phyloP scores from a whole-genome alignment of 2,797 vertebrate species.

The Gallinago nigripennis region DNA sequence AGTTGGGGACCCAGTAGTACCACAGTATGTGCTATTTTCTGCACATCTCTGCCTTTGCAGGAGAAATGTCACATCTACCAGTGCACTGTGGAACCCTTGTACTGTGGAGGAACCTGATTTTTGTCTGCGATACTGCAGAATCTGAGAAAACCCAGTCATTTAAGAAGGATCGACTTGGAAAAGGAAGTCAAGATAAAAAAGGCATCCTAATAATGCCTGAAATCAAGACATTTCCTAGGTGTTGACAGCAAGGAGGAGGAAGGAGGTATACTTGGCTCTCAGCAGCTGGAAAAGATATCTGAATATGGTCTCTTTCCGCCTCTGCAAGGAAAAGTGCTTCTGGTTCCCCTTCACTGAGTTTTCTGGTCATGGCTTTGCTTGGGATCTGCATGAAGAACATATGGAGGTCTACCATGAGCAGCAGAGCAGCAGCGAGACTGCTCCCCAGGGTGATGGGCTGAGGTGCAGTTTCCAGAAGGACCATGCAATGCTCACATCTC shows the following conservation, averaged over 20 bases:
- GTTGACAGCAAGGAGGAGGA: constrained; percentile 54
- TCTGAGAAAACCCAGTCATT: not conserved
- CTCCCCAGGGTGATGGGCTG: not conserved
- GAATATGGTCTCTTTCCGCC: not conserved
- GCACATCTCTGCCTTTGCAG: not conserved
- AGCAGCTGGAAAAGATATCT: constrained; percentile 19
- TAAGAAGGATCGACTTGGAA: not conserved
- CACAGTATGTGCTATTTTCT: not conserved
- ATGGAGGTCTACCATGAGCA: not conserved
- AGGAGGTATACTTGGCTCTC: constrained; percentile 32
- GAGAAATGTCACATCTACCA: not conserved
- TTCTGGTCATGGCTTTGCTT: not conserved
- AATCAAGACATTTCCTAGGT: not conserved
- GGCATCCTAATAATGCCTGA: not conserved
- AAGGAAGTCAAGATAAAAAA: constrained; percentile 18
- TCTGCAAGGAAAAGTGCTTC: not conserved
- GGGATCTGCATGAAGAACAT: not conserved
- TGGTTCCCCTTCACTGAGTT: not conserved
- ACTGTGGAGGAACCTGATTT: not conserved
- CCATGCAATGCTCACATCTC: not conserved
- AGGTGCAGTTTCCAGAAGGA: not conserved
- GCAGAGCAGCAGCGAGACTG: not conserved
- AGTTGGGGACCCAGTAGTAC: not conserved
- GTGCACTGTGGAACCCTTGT: no score
- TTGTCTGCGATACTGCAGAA: not conserved